These are phyloP conservation scores for Papio anubis DNA, from an alignment of 2,113 vertebrate species.

Conservation along the genomic window DNA sequence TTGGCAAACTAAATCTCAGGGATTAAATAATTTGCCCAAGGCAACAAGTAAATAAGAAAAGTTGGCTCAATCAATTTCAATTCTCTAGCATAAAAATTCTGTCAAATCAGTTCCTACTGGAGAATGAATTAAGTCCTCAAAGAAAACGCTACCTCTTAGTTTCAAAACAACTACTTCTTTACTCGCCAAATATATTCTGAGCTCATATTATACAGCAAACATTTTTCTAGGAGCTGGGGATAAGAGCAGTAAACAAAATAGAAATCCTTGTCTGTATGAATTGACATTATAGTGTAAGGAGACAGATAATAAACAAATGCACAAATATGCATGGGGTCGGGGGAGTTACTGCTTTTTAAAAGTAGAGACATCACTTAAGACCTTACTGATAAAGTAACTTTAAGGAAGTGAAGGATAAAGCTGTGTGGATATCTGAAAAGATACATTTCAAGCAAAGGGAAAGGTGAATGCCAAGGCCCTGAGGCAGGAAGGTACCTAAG, in stretches of 20 bases:
- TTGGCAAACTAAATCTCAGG: neutral
- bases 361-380: neutral
- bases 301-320: neutral
- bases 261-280: neutral
- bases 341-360: neutral
- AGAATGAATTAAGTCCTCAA: neutral
- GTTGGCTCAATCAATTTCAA: neutral
- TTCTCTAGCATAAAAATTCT: slow-evolving; percentile 11
- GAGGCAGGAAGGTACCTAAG: neutral
- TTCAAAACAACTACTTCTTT: neutral
- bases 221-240: neutral
- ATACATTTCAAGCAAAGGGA: neutral
- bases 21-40: slow-evolving; percentile 1
- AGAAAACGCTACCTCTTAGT: neutral
- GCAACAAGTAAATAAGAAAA: slow-evolving; percentile 41
- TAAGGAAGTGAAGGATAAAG: neutral
- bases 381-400: slow-evolving; percentile 6
- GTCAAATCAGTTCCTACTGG: neutral
- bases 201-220: neutral
- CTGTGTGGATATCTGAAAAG: neutral
- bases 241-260: neutral
- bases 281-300: neutral
- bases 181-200: slow-evolving; percentile 20
- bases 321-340: neutral
- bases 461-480: neutral